A percentile compares a stretch with the other conserved stretches of the same genome.
Evolutionary conservation across 2,797 vertebrate genomes (phyloP).

Genomic region (Mallotus villosus): DNA sequence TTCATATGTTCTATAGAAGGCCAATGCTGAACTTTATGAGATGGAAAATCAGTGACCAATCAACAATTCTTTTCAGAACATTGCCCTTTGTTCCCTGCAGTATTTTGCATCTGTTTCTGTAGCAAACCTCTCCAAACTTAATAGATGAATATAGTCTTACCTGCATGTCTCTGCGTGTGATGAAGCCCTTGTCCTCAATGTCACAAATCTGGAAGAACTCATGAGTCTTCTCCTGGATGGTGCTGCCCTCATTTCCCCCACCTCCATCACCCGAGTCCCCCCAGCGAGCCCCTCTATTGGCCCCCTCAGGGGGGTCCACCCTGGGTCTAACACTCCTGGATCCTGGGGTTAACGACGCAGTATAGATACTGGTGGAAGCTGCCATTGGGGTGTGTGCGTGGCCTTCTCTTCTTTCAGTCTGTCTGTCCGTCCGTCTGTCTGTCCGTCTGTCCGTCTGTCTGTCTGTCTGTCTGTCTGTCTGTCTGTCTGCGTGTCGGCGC

Average conservation of each 20-base stretch:
- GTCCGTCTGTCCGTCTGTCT: not conserved
- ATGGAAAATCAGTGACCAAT: not conserved
- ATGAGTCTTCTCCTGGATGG: slow-evolving; percentile 79
- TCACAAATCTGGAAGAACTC: slow-evolving; percentile 96
- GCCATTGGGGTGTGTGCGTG: slow-evolving; percentile 62
- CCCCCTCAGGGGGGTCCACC: slow-evolving; percentile 14
- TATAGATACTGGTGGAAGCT: slow-evolving; percentile 46
- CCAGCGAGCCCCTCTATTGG: slow-evolving; percentile 31
- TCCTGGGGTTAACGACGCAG: slow-evolving; percentile 13
- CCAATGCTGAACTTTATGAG: not conserved
- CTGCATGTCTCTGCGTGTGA: slow-evolving; percentile 88
- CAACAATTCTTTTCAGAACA: not conserved
- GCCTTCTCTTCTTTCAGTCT: not conserved
- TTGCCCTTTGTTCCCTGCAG: not conserved
- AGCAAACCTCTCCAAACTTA: not conserved
- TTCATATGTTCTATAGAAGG: not conserved
- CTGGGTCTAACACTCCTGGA: slow-evolving; percentile 30
- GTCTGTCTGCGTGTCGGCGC: slow-evolving; percentile 3
- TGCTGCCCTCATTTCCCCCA: slow-evolving; percentile 37
- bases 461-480: not conserved
- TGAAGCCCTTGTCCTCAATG: slow-evolving; percentile 87
- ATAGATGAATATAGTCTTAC: slow-evolving; percentile 56
- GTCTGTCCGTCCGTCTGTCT: slow-evolving; percentile 5
- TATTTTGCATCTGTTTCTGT: not conserved
- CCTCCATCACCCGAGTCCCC: not conserved